Conservation (phyloP, 2,113 vertebrate species). For the Furnarius figulus region DNA sequence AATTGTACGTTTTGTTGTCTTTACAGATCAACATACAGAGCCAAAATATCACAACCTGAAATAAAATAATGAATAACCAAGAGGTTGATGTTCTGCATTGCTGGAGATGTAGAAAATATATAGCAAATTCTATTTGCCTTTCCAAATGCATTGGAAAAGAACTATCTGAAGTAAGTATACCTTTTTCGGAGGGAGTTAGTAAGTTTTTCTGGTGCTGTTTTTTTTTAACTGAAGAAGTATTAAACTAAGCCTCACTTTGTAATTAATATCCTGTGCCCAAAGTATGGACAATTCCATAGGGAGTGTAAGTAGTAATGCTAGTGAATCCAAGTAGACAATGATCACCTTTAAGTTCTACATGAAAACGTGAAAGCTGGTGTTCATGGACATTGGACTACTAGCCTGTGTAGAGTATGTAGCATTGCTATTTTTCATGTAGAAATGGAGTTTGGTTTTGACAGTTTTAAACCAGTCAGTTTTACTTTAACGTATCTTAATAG, state of each 20-base stretch:
- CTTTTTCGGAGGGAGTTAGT: not conserved
- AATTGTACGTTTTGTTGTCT: not conserved
- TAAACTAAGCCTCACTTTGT: not conserved
- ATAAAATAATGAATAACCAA: slow-evolving; percentile 19
- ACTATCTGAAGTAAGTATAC: slow-evolving; percentile 43
- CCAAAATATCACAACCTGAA: slow-evolving; percentile 6
- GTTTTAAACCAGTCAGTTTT: not conserved
- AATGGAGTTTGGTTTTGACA: not conserved
- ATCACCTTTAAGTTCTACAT: too few species aligned
- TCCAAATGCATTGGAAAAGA: slow-evolving; percentile 41
- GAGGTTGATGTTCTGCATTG: slow-evolving; percentile 55
- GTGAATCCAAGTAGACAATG: too few species aligned
- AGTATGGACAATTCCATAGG: not conserved
- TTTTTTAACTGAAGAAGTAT: not conserved
- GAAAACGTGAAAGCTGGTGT: too few species aligned
- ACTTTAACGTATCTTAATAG: not conserved
- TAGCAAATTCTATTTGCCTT: slow-evolving; percentile 67
- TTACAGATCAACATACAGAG: slow-evolving; percentile 43
- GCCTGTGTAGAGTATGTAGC: not conserved
- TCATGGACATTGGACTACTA: not conserved
- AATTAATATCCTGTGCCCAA: not conserved
- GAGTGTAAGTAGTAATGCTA: too few species aligned
- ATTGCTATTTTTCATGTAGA: not conserved
- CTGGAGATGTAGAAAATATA: slow-evolving; percentile 73
- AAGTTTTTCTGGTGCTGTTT: not conserved